Base-by-base conservation (phyloP, 2,888 invertebrate species). In the Acanthosoma haemorrhoidale region DNA sequence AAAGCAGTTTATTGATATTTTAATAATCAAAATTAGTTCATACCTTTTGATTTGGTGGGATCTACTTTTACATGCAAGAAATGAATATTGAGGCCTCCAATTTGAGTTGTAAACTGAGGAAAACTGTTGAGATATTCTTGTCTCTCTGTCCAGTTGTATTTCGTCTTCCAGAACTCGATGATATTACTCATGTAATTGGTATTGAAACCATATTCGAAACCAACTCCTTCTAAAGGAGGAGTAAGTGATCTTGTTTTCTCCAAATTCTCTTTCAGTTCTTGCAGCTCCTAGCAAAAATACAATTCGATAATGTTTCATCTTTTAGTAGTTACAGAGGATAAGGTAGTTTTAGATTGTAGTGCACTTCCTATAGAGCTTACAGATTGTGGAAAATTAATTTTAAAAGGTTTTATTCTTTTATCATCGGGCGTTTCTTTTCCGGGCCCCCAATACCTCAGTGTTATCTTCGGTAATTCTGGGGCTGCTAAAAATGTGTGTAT, bases 91-190 rank as follows among this genome's bases (percentile, higher is more conserved):
- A 90, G 77, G 2, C 88, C 87, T 13, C 71, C 74, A 75, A 94
- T 87, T 70, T 87, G 85, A 0, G 92, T 93, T 61, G 83, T 84
- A 78, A 83, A 94, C 72, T 94, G 92, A 0, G 87, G 84, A 75
- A 87, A 88, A 72, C 84, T 82, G 77, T 94, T 94, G 15, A 95
- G 80, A 70, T 83, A 83, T 2, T 80, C 78, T 77, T 92, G 88
- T 11, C 90, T 82, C 64, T 87, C 84, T 31, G 80, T 79, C 88
- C 90, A 91, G 76, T 91, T 84, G 78, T 91, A 94, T 34, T 84
- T 84, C 36, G 86, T 86, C 9, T 83, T 84, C 96, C 96, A 96
- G 79, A 90, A 90, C 57, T 88, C 84, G 0, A 91, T 78, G 6
- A 94, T 82, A 74, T 84, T 83, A 11, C 84, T 81, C 4, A 94